Base-by-base conservation (phyloP, 2,888 invertebrate genomes). In the Drosophila ustulata region DNA sequence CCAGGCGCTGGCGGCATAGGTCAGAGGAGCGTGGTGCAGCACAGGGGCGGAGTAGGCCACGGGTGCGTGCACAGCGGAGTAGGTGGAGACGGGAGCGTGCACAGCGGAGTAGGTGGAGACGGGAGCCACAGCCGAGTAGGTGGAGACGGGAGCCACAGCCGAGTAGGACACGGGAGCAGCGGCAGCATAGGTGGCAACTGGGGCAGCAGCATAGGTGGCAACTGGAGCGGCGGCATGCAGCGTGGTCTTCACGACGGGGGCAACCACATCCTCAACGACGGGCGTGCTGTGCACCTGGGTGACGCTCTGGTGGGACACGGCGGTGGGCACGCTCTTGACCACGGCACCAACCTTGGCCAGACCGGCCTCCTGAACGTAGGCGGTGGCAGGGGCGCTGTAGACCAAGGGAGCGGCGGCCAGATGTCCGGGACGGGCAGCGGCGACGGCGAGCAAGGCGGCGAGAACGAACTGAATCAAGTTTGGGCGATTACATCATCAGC, bases 231-330 rank as follows among this genome's bases (percentile, higher is more conserved):
- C 71, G 47, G 66, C 88, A 77, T 66, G 88, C 71, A 58, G 76
- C 62, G 64, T 91, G 87, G 92, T 51, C 90, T 81, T 88, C 7
- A 90, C 78, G 13, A 87, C 85, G 4, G 91, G 91, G n/a, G 91
- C 89, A 28, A 89, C 72, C 70, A 91, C 89, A 86, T 91, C 91
- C 71, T 91, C 71, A 6, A 91, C 85, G 11, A 88, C 73, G 6
- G 91, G 91, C 4, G 88, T 80, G 76, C 89, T 92, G 71, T 93
- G 93, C 41, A 94, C 91, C 75, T 94, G 93, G 43, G 93, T 88
- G 0, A 94, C 91, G 53, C 94, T 93, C 82, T 94, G 94, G 64
- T 91, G 91, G 11, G 90, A 90, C 0, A 94, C 93, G 0, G 94
- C 93, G 3, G 93, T 94, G 7, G 94, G 94, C 41, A 94, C 76